A percentile compares a stretch with the other conserved stretches of the same genome.
Conservation (phyloP, 2,797 vertebrate genomes). For the Brotula barbata region DNA sequence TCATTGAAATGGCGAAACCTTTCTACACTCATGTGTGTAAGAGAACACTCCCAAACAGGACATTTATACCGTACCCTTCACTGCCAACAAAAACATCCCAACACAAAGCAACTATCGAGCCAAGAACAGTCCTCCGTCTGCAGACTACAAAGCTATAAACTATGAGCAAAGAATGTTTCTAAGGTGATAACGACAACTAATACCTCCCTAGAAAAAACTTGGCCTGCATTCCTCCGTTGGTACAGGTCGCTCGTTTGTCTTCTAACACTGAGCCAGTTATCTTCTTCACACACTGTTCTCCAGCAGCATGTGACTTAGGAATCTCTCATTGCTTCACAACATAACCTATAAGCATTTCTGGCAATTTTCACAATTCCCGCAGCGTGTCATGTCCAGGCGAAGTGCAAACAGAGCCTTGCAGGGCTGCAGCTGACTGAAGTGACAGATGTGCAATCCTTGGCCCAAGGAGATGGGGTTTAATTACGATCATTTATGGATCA, state of each 20-base stretch:
- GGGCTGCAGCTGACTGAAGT: background rate
- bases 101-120: conserved; percentile 17
- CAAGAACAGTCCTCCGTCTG: background rate
- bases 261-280: background rate
- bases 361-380: conserved; percentile 23
- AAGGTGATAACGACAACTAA: background rate
- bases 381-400: conserved; percentile 3
- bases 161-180: background rate
- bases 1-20: conserved; percentile 10
- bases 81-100: conserved; percentile 15
- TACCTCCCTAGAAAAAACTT: background rate
- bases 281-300: conserved; percentile 12
- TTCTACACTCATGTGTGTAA: background rate
- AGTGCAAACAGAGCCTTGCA: conserved; percentile 1
- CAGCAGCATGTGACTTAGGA: conserved; percentile 61
- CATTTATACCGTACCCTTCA: conserved; percentile 10
- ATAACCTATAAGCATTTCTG: conserved; percentile 61
- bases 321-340: conserved; percentile 68
- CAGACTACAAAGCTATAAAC: background rate
- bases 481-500: no score
- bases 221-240: conserved; percentile 1
- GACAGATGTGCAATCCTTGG: background rate
- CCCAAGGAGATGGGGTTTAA: no score
- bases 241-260: background rate
- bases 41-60: conserved; percentile 3